These are phyloP conservation scores for Drosophila pegasa DNA, from an alignment of 2,888 invertebrate species.

Conservation along the genomic window DNA sequence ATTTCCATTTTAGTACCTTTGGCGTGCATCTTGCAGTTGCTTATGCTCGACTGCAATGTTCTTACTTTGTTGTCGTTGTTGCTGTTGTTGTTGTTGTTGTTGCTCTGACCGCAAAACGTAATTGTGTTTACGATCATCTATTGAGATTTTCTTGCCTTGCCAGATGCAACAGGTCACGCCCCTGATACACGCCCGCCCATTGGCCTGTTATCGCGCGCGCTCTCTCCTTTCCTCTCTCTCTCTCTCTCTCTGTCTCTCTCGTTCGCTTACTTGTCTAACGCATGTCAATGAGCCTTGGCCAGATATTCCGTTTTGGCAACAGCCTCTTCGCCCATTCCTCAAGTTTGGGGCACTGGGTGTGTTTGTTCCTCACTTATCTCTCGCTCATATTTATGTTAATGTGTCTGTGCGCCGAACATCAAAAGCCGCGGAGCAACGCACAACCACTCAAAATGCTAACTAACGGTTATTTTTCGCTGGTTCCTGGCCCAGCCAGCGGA, in stretches of 20 bases:
- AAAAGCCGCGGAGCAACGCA: constrained; percentile 60
- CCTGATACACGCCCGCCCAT: constrained; percentile 50
- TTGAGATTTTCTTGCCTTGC: constrained; percentile 61
- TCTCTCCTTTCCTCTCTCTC: constrained; percentile 14
- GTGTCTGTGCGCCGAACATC: constrained; percentile 69
- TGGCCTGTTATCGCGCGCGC: constrained; percentile 10
- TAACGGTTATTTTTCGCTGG: constrained; percentile 39
- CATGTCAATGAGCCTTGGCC: constrained; percentile 65
- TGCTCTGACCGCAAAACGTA: constrained; percentile 59
- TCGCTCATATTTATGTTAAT: constrained; percentile 77
- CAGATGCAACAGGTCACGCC: constrained; percentile 66
- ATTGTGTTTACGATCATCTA: constrained; percentile 78
- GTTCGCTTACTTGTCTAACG: constrained; percentile 58
- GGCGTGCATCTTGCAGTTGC: background rate
- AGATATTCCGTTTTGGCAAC: constrained; percentile 29
- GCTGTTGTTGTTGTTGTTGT: constrained; percentile 24
- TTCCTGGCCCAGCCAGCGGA: background rate
- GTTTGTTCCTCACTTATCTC: constrained; percentile 70
- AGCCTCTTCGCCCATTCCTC: constrained; percentile 49
- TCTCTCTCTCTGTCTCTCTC: background rate
- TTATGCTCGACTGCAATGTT: background rate
- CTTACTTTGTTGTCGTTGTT: constrained; percentile 5
- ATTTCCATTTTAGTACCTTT: background rate
- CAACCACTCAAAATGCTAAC: constrained; percentile 49
- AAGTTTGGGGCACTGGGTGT: constrained; percentile 41